Percentiles rank a stretch among this genome's conserved stretches.
Evolutionary conservation across 2,113 vertebrate genomes (phyloP).

Genomic region (Morone chrysops): DNA sequence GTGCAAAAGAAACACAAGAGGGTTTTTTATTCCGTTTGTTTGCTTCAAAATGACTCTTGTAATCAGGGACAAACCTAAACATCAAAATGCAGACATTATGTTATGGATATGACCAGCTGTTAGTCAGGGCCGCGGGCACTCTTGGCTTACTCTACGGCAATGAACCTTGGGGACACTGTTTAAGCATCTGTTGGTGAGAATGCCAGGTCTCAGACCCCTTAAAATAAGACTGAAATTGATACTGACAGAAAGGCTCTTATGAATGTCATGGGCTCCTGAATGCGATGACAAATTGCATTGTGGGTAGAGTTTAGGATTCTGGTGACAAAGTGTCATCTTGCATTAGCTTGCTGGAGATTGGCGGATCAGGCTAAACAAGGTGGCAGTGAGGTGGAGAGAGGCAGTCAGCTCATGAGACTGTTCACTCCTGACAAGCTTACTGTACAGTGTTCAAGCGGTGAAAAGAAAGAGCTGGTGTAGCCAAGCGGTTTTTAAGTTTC

Average conservation of each 20-base stretch:
- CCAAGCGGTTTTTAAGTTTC: conserved; percentile 35
- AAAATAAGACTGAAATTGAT: conserved; percentile 72
- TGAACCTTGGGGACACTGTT: conserved; percentile 60
- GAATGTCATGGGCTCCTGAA: conserved; percentile 77
- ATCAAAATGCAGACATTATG: conserved; percentile 16
- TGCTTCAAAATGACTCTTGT: not conserved
- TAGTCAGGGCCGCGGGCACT: conserved; percentile 4
- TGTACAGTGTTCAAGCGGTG: conserved; percentile 25
- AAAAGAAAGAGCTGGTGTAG: conserved; percentile 27
- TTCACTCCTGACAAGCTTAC: conserved; percentile 52
- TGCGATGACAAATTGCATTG: conserved; percentile 77
- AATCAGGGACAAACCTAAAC: not conserved
- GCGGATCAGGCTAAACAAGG: conserved; percentile 68
- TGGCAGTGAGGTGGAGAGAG: conserved; percentile 71
- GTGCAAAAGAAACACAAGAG: not conserved
- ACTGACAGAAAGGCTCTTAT: conserved; percentile 66
- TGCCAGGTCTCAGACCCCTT: conserved; percentile 54
- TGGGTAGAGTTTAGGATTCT: conserved; percentile 72
- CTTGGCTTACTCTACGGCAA: conserved; percentile 16
- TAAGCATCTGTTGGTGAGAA: conserved; percentile 62
- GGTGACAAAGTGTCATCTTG: conserved; percentile 77
- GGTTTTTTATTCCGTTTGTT: not conserved
- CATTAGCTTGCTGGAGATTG: conserved; percentile 75
- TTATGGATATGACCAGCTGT: conserved; percentile 48
- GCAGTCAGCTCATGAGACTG: conserved; percentile 57